Evolutionary conservation across 1,140 invertebrate genomes (phyloP), one percentile per base, ranked within the genome.

Genomic region (Nylanderia fulva): DNA sequence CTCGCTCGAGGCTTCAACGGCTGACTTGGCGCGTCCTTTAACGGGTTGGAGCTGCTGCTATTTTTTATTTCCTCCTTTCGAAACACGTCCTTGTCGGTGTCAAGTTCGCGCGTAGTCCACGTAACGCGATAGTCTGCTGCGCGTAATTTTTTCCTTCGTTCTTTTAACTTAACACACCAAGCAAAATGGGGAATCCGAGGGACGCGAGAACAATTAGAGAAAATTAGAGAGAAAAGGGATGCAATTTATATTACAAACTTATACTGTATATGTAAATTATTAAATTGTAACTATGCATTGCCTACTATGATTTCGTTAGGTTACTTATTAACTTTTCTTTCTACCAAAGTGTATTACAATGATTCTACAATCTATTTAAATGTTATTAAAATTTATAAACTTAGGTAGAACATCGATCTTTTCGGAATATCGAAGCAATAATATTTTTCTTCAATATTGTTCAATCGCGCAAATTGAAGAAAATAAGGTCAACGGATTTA

Each of bases 21-120:
- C 92, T 93, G 93, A 93, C 92, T 93, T 88, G 91, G 84, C 91
- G 88, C 91, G 93, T 94, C 93, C 93, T 94, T 94, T 94, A 93
- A 93, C 92, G 91, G 88, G 85, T 85, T 87, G 86, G 91, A 90
- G 87, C 88, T 56, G 90, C 89, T 89, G 92, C 92, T 93, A n/a
- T 33, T 93, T 92, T 82, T 90, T 93, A 93, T 94, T 95, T 95
- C 93, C 93, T 94, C 93, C 94, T 95, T 95, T 95, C 94, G 91
- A 95, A 95, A 95, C 76, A 91, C 90, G 94, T 93, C 94, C 94
- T 95, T 94, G 94, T 75, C 88, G 93, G 90, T 94, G 93, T 94
- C 93, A 94, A 94, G 93, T 94, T 93, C 93, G 92, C 75, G 58
- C 88, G 79, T 68, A 90, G 90, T 91, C 87, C 89, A 93, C 92